phyloP scores from a whole-genome alignment of 2,888 invertebrate species.

The Cryptosula pallasiana region DNA sequence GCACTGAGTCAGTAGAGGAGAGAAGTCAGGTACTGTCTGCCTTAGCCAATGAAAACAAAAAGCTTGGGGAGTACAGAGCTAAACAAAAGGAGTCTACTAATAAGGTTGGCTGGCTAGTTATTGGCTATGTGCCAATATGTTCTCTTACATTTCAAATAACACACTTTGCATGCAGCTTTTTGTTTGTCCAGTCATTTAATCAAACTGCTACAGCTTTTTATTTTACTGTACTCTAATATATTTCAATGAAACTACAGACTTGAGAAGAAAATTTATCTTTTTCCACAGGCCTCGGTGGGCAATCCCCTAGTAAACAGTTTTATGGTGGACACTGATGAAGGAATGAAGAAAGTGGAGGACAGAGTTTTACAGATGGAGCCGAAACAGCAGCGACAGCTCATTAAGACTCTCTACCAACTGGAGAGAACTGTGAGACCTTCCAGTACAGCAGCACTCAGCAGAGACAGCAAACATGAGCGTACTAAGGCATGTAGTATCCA shows the following conservation, averaged over 20 bases:
- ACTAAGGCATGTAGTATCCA: no score
- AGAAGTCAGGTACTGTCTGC: conserved; percentile 20
- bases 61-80: not conserved
- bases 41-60: not conserved
- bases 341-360: conserved; percentile 37
- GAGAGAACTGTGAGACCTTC: conserved; percentile 15
- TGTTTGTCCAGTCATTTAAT: no score
- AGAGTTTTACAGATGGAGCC: conserved; percentile 43
- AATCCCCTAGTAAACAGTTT: conserved; percentile 11
- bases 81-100: not conserved
- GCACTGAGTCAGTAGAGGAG: not conserved
- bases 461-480: not conserved
- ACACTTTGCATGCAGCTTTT: no score
- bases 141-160: no score
- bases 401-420: conserved; percentile 32
- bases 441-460: not conserved
- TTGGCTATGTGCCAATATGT: no score
- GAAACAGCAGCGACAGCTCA: conserved; percentile 42
- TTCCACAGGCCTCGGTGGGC: not conserved
- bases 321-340: conserved; percentile 28
- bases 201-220: no score
- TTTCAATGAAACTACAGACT: not conserved
- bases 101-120: no score
- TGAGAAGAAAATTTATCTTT: no score
- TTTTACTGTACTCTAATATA: no score